Conservation (phyloP, 2,888 invertebrate species). For the Steinernema scapterisci region DNA sequence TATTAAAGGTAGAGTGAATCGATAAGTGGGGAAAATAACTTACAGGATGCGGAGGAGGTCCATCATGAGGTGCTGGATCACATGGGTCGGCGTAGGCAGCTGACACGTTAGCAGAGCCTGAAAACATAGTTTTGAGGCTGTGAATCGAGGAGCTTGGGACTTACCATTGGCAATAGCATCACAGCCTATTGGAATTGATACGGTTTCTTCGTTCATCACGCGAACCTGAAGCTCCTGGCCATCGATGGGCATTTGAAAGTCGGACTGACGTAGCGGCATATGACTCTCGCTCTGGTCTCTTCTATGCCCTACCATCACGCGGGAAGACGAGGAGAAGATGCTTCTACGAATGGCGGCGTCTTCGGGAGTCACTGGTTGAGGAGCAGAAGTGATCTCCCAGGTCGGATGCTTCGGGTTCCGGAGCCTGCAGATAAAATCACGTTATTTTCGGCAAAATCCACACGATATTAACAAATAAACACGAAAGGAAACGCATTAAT, state of each 20-base stretch:
- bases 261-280: constrained; percentile 51
- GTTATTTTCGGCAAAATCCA: not conserved
- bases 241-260: constrained; percentile 37
- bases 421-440: not conserved
- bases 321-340: not conserved
- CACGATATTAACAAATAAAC: not conserved
- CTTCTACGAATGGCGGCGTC: not conserved
- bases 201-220: constrained; percentile 14
- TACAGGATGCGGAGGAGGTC: constrained; percentile 1
- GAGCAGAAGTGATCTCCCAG: constrained; percentile 1
- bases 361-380: not conserved
- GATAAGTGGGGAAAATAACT: not conserved
- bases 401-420: constrained; percentile 2
- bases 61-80: constrained; percentile 27
- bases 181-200: not conserved
- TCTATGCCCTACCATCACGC: constrained; percentile 53
- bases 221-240: constrained; percentile 24
- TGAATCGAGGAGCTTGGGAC: no score
- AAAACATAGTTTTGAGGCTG: no score
- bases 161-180: constrained; percentile 9
- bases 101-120: constrained; percentile 15
- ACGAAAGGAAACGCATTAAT: not conserved
- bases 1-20: no score
- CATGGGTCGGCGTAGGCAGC: constrained; percentile 25
- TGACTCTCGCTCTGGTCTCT: constrained; percentile 55